Conservation (phyloP, 2,113 vertebrate genomes). For the Saguinus imperator region DNA sequence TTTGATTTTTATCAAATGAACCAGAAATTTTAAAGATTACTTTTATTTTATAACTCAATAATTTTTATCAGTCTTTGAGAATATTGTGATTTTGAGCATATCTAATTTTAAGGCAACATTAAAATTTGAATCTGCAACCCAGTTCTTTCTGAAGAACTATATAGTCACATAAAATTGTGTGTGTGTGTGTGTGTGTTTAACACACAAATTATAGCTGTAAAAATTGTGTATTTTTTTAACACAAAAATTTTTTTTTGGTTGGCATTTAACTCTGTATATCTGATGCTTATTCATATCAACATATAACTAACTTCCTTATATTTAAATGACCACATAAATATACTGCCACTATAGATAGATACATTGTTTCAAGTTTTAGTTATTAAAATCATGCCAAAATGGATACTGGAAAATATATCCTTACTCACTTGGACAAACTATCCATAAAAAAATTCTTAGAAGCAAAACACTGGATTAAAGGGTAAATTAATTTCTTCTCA, state of each 20-base stretch:
- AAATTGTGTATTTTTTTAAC: too few relatives aligned
- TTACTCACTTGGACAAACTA: background rate
- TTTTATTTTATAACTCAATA: background rate
- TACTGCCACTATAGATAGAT: background rate
- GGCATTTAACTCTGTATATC: background rate
- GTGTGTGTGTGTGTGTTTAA: too few relatives aligned
- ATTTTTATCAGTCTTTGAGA: background rate
- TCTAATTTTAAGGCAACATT: background rate
- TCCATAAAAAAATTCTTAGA: background rate
- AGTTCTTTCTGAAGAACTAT: background rate
- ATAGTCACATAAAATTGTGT: background rate
- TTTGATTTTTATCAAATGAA: slow-evolving; percentile 23
- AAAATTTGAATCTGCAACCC: background rate
- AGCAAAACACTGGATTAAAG: background rate
- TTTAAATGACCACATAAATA: background rate
- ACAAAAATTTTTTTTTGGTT: background rate
- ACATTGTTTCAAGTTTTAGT: background rate
- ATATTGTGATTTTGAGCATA: background rate
- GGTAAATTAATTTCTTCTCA: background rate
- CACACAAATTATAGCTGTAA: too few relatives aligned
- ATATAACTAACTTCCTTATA: background rate
- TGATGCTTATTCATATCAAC: background rate
- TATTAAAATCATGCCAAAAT: slow-evolving; percentile 17
- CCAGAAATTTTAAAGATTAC: background rate
- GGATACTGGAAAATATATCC: background rate